These are phyloP conservation scores for Eriosoma lanigerum DNA, from an alignment of 1,140 invertebrate species.

Conservation along the genomic window DNA sequence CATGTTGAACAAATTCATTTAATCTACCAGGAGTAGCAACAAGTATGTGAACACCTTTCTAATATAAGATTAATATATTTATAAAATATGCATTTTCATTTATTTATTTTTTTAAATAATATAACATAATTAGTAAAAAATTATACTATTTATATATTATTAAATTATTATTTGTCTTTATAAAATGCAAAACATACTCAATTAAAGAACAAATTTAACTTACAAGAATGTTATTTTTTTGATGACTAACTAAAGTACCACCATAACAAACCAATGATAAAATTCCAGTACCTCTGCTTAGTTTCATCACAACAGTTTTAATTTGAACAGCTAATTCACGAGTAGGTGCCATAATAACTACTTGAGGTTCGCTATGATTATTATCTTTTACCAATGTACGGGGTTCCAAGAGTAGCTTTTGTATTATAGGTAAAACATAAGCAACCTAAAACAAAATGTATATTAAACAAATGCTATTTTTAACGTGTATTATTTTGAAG, in stretches of 20 bases:
- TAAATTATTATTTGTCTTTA: too few relatives aligned
- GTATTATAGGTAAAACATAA: slow-evolving; percentile 85
- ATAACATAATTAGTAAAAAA: too few relatives aligned
- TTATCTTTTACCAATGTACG: background rate
- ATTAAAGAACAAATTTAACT: background rate
- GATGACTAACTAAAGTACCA: slow-evolving; percentile 67
- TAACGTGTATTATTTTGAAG: too few relatives aligned
- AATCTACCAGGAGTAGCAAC: slow-evolving; percentile 93
- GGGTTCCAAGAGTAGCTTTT: slow-evolving; percentile 60
- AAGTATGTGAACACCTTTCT: slow-evolving; percentile 80
- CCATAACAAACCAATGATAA: slow-evolving; percentile 81
- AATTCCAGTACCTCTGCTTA: slow-evolving; percentile 73
- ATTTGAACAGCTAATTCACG: slow-evolving; percentile 90
- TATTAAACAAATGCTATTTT: too few relatives aligned
- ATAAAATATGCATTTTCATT: too few relatives aligned
- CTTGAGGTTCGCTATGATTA: slow-evolving; percentile 38
- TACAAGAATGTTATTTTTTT: slow-evolving; percentile 47
- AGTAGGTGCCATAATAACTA: slow-evolving; percentile 69
- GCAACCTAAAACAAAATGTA: slow-evolving; percentile 65
- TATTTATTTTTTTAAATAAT: too few relatives aligned
- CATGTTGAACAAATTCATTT: slow-evolving; percentile 77
- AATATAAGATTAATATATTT: background rate
- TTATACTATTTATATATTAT: too few relatives aligned
- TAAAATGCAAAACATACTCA: background rate
- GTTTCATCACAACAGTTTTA: slow-evolving; percentile 81